phyloP scores from a whole-genome alignment of 1,140 invertebrate species.

The Pteromalus puparum region DNA sequence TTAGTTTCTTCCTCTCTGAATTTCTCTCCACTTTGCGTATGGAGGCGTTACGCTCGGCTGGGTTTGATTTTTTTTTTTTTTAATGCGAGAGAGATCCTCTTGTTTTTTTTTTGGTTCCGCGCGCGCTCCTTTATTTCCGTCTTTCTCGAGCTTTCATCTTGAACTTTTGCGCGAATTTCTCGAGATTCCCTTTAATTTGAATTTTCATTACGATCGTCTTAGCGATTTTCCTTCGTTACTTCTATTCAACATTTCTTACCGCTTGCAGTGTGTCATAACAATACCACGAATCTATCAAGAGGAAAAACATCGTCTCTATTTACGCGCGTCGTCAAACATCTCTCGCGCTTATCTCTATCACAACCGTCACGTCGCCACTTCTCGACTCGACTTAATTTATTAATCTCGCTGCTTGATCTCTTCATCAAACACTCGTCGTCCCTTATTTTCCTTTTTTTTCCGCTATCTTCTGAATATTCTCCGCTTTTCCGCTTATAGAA shows the following conservation, averaged over 20 bases:
- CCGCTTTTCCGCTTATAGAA: background rate
- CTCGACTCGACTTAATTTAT: background rate
- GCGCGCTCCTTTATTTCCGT: background rate
- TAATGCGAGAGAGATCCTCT: background rate
- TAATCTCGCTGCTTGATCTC: background rate
- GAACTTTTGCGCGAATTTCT: background rate
- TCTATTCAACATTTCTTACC: no score
- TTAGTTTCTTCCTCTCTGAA: background rate
- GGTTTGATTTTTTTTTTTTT: background rate
- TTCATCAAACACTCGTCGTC: background rate
- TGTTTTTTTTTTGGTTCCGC: background rate
- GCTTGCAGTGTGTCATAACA: no score
- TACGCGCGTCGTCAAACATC: background rate
- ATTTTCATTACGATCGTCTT: background rate
- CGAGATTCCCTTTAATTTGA: background rate
- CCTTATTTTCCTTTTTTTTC: background rate
- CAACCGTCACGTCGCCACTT: background rate
- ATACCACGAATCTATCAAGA: no score
- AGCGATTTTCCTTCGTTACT: background rate
- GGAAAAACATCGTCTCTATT: no score
- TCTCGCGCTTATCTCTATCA: background rate
- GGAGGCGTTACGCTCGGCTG: background rate
- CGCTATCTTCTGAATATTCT: background rate
- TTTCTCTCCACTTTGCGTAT: background rate
- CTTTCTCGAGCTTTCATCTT: background rate